Conservation (phyloP, 2,888 invertebrate genomes). For the Melanchra persicariae region DNA sequence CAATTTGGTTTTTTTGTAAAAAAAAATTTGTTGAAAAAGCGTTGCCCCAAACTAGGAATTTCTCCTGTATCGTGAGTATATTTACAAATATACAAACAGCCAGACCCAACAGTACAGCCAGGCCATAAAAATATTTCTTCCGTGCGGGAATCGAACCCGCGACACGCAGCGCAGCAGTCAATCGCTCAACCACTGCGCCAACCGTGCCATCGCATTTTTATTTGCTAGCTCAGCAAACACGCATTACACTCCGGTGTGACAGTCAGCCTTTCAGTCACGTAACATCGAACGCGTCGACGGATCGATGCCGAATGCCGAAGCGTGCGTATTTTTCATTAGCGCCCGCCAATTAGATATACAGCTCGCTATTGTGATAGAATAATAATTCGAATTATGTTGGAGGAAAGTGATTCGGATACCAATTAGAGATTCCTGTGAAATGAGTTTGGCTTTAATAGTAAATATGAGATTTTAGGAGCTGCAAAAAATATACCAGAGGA, state of each 20-base stretch:
- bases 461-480: not conserved
- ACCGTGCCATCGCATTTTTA: too few species aligned
- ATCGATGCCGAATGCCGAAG: conserved; percentile 85
- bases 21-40: too few species aligned
- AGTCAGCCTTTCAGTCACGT: conserved; percentile 77
- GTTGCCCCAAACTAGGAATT: too few species aligned
- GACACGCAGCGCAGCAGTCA: too few species aligned
- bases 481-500: not conserved
- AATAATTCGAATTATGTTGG: conserved; percentile 38
- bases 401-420: conserved; percentile 36
- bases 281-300: conserved; percentile 82
- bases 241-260: conserved; percentile 69
- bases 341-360: conserved; percentile 65
- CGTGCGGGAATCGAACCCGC: too few species aligned
- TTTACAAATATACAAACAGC: too few species aligned
- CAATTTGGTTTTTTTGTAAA: too few species aligned
- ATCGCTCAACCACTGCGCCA: too few species aligned
- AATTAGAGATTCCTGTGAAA: conserved; percentile 8
- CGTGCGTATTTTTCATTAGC: conserved; percentile 89
- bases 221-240: not conserved
- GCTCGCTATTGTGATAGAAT: conserved; percentile 52
- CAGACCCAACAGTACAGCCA: too few species aligned
- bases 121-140: too few species aligned
- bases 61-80: too few species aligned
- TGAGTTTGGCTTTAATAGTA: conserved; percentile 1